Percentiles rank a stretch among this genome's conserved stretches.
Evolutionary conservation across 1,140 invertebrate genomes (phyloP).

Genomic region (Hypsibius dujardini): DNA sequence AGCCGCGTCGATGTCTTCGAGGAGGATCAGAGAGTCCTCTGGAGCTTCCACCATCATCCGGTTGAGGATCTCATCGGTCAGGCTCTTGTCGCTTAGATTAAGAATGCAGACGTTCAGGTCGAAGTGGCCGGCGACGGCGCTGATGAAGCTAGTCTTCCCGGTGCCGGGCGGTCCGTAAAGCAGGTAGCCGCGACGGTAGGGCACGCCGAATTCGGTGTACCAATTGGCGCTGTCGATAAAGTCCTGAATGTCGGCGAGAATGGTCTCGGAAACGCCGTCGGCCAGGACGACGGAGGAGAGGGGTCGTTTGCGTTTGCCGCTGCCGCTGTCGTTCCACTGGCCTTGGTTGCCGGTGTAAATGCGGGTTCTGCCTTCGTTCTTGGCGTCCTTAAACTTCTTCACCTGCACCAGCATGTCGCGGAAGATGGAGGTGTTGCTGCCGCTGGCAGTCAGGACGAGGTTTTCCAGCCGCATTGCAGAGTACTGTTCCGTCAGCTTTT

Average conservation of each 20-base stretch:
- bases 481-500: background rate
- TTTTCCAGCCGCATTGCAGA: constrained; percentile 22
- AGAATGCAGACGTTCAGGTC: constrained; percentile 40
- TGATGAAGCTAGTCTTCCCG: constrained; percentile 96
- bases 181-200: constrained; percentile 39
- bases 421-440: constrained; percentile 29
- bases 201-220: constrained; percentile 33
- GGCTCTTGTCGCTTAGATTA: constrained; percentile 36
- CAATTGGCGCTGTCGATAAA: constrained; percentile 36
- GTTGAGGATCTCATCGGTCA: constrained; percentile 38
- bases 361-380: constrained; percentile 36
- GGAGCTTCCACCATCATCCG: constrained; percentile 35
- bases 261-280: constrained; percentile 31
- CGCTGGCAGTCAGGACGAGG: constrained; percentile 21
- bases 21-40: constrained; percentile 33
- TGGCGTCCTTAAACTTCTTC: constrained; percentile 28
- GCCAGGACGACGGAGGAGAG: constrained; percentile 38
- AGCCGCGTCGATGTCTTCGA: constrained; percentile 40
- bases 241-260: constrained; percentile 36
- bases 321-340: constrained; percentile 34
- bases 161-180: constrained; percentile 98
- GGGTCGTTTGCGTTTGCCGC: constrained; percentile 35
- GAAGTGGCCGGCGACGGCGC: constrained; percentile 58
- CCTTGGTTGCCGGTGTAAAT: constrained; percentile 37
- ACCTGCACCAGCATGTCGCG: constrained; percentile 33